Evolutionary conservation across 2,888 invertebrate genomes (phyloP).

Genomic region (Agrotis puta): DNA sequence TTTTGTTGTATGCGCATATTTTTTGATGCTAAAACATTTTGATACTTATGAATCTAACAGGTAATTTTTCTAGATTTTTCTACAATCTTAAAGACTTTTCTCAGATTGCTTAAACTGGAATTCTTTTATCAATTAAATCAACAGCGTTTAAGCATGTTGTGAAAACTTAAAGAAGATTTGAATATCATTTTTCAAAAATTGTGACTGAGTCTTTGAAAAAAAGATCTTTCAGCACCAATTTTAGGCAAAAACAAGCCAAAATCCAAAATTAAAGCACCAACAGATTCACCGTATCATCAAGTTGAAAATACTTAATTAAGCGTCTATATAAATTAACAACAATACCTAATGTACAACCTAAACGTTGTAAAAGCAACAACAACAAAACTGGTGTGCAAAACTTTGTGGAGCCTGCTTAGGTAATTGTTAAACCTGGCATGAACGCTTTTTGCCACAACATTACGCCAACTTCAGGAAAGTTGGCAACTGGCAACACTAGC

Average conservation of each 20-base stretch:
- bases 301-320: constrained; percentile 41
- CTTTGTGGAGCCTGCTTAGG: constrained; percentile 86
- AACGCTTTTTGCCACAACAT: constrained; percentile 89
- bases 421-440: constrained; percentile 90
- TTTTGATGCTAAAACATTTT: neutral
- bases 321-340: constrained; percentile 26
- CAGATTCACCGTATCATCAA: constrained; percentile 4
- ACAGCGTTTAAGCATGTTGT: too few relatives aligned
- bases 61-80: too few relatives aligned
- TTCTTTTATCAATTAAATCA: too few relatives aligned
- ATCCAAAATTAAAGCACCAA: neutral
- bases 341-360: constrained; percentile 52
- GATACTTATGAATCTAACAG: neutral
- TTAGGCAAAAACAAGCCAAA: neutral
- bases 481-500: constrained; percentile 82
- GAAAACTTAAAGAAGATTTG: neutral
- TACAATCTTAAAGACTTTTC: too few relatives aligned
- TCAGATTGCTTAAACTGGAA: too few relatives aligned
- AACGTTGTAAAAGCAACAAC: constrained; percentile 75
- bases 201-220: too few relatives aligned
- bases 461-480: constrained; percentile 87
- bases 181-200: neutral
- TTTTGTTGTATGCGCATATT: neutral
- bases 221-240: neutral
- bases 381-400: constrained; percentile 75